Evolutionary conservation across 2,888 invertebrate genomes (phyloP).

Genomic region (Ypsolopha scabrella): DNA sequence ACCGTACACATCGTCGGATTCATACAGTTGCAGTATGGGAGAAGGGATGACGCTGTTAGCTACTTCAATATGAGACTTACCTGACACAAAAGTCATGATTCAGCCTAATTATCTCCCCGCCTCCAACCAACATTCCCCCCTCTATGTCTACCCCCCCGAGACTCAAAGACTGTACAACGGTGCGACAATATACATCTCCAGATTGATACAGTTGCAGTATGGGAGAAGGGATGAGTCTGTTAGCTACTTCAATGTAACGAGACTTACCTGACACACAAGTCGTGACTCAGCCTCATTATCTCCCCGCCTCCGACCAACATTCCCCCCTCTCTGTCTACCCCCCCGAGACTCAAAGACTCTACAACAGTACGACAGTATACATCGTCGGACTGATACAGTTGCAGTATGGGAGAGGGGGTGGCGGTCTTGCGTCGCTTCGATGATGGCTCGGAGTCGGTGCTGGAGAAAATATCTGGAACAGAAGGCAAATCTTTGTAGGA

Average conservation of each 20-base stretch:
- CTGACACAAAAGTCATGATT: too few relatives aligned
- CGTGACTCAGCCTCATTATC: neutral
- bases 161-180: too few relatives aligned
- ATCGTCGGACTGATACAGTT: neutral
- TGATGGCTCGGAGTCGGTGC: neutral
- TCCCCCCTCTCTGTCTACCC: neutral
- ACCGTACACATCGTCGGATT: neutral
- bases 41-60: neutral
- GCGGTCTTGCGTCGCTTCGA: neutral
- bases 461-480: neutral
- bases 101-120: too few relatives aligned
- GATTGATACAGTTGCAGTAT: too few relatives aligned
- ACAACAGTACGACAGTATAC: conserved; percentile 5
- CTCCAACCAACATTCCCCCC: neutral
- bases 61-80: too few relatives aligned
- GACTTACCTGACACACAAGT: too few relatives aligned
- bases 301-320: neutral
- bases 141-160: neutral
- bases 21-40: neutral
- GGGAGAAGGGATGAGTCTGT: neutral
- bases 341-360: conserved; percentile 8
- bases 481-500: too few relatives aligned
- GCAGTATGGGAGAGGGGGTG: neutral
- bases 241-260: too few relatives aligned
- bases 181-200: too few relatives aligned